A percentile compares a stretch with the other conserved stretches of the same genome.
phyloP scores from a whole-genome alignment of 2,113 vertebrate genomes.

The Albula goreensis region DNA sequence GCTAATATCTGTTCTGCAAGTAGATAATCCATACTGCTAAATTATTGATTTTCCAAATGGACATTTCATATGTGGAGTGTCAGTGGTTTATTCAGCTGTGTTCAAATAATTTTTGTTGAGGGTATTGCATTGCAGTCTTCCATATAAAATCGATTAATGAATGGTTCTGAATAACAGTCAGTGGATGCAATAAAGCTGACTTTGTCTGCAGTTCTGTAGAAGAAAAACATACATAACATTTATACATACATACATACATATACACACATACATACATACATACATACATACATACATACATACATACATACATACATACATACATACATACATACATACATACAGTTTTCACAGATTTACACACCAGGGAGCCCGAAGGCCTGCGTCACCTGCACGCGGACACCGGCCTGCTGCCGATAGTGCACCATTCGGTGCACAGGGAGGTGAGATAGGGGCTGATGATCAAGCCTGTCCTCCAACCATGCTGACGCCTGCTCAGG shows the following conservation, averaged over 20 bases:
- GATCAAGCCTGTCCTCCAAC: slow-evolving; percentile 32
- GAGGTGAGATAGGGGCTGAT: slow-evolving; percentile 24
- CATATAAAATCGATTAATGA: neutral
- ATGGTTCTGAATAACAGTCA: neutral
- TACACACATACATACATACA: too few relatives aligned
- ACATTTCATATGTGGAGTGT: neutral
- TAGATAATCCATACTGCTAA: neutral
- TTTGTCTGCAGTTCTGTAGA: too few relatives aligned
- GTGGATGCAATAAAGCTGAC: neutral
- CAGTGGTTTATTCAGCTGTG: neutral
- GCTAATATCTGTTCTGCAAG: neutral
- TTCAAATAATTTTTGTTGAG: neutral
- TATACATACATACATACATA: too few relatives aligned
- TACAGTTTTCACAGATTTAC: neutral
- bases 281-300: too few relatives aligned
- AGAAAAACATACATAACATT: neutral
- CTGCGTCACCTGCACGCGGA: slow-evolving; percentile 46
- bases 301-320: neutral
- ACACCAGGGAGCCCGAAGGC: slow-evolving; percentile 58
- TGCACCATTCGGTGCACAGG: slow-evolving; percentile 28
- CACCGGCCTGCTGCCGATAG: slow-evolving; percentile 35
- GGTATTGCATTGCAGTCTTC: neutral
- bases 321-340: too few relatives aligned
- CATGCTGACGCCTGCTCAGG: slow-evolving; percentile 34
- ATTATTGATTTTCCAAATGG: neutral